Percentiles rank a stretch among this genome's conserved stretches.
phyloP scores from a whole-genome alignment of 2,888 invertebrate species.

The Dioctria rufipes region DNA sequence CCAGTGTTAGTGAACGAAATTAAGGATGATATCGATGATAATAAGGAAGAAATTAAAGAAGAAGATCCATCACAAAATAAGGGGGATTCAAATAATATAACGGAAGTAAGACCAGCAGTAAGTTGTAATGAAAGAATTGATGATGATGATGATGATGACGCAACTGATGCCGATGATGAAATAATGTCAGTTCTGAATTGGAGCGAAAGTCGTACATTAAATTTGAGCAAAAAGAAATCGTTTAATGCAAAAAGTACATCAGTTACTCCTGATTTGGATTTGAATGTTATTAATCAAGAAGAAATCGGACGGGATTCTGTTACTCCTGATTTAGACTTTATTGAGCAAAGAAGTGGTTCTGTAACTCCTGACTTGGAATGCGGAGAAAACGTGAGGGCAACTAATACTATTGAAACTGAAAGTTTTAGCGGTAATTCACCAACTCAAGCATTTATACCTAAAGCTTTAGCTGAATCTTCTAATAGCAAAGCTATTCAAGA shows the following conservation, averaged over 20 bases:
- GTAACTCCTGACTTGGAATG: background rate
- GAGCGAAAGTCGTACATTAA: conserved; percentile 31
- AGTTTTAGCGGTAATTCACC: background rate
- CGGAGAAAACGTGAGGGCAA: background rate
- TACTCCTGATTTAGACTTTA: conserved; percentile 46
- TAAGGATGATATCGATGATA: background rate
- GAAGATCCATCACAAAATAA: background rate
- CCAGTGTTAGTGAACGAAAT: background rate
- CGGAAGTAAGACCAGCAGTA: background rate
- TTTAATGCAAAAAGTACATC: conserved; percentile 16
- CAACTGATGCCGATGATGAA: conserved; percentile 59
- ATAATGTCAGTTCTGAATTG: conserved; percentile 57
- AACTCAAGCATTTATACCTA: conserved; percentile 6
- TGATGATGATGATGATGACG: conserved; percentile 49
- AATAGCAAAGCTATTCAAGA: background rate
- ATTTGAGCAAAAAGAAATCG: conserved; percentile 5
- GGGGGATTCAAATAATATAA: background rate
- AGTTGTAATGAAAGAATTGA: background rate
- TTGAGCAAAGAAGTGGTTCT: background rate
- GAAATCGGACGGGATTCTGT: conserved; percentile 2
- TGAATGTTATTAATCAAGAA: background rate
- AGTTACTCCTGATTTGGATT: background rate
- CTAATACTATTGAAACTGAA: too few relatives aligned
- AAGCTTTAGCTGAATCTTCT: background rate
- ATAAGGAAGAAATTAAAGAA: background rate